A percentile compares a stretch with the other conserved stretches of the same genome.
Evolutionary conservation across 2,797 vertebrate genomes (phyloP).

Genomic region (Pseudochaenichthys georgianus): DNA sequence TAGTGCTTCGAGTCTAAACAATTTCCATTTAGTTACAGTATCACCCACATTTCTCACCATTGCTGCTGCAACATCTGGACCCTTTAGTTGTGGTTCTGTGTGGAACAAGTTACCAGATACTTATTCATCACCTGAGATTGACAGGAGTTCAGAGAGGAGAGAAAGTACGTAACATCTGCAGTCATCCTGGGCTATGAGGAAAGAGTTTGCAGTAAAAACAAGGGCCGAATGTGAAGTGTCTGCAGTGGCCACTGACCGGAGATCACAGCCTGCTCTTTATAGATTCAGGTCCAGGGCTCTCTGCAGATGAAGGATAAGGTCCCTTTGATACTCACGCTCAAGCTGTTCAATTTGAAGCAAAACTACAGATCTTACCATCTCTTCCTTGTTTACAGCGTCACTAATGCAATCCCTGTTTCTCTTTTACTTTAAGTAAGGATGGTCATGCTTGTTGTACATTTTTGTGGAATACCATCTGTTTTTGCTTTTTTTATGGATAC

Average conservation of each 20-base stretch:
- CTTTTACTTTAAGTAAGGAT: not conserved
- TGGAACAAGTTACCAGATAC: not conserved
- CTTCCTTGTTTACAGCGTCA: conserved; percentile 1
- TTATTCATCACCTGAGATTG: not conserved
- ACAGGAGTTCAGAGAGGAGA: not conserved
- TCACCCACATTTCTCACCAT: not conserved
- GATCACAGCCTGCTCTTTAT: conserved; percentile 53
- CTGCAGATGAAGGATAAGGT: conserved; percentile 64
- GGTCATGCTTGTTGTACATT: not conserved
- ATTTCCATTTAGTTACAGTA: not conserved
- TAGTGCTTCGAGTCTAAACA: not conserved
- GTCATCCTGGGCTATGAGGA: not conserved
- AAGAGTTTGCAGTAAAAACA: conserved; percentile 18
- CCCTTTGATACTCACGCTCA: conserved; percentile 29
- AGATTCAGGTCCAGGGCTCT: conserved; percentile 67
- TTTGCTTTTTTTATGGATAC: conserved; percentile 5
- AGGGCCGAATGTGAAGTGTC: conserved; percentile 49
- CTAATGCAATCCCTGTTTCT: conserved; percentile 18
- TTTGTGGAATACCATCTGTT: not conserved
- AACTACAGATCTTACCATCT: conserved; percentile 37
- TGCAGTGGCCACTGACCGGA: conserved; percentile 35
- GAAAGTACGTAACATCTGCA: not conserved
- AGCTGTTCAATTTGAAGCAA: conserved; percentile 38
- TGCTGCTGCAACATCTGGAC: not conserved
- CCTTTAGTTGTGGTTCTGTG: not conserved